phyloP scores from a whole-genome alignment of 2,113 vertebrate species.

The Xerus inauris region DNA sequence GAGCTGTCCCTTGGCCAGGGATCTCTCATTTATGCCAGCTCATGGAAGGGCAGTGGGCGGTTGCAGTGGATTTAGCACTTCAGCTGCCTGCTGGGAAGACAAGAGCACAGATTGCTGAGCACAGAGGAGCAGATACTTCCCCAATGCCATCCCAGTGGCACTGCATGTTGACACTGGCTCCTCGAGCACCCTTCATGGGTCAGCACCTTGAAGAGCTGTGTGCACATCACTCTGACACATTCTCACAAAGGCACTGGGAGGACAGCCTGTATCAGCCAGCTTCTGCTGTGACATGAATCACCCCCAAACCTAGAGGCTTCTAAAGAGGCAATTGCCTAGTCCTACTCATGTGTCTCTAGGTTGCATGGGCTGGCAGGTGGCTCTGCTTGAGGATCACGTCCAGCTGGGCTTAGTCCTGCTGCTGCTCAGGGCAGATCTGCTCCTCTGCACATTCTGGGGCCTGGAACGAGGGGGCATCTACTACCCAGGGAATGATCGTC shows the following conservation, averaged over 20 bases:
- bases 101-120: slow-evolving; percentile 10
- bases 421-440: too few species aligned
- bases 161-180: background rate
- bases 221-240: too few species aligned
- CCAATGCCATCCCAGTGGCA: background rate
- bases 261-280: background rate
- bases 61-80: slow-evolving; percentile 67
- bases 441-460: background rate
- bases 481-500: too few species aligned
- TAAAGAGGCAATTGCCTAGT: too few species aligned
- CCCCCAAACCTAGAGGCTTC: background rate
- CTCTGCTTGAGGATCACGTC: background rate
- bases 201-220: background rate
- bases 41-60: slow-evolving; percentile 79
- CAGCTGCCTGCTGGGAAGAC: slow-evolving; percentile 48
- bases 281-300: background rate
- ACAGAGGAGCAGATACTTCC: slow-evolving; percentile 40
- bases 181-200: background rate
- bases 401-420: background rate
- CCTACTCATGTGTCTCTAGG: background rate
- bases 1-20: slow-evolving; percentile 79
- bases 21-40: slow-evolving; percentile 82
- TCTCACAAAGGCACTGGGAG: background rate
- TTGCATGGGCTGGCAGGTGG: background rate
- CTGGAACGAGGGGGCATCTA: too few species aligned